Conservation (phyloP, 2,797 vertebrate species). For the Phoxinus dragarum region DNA sequence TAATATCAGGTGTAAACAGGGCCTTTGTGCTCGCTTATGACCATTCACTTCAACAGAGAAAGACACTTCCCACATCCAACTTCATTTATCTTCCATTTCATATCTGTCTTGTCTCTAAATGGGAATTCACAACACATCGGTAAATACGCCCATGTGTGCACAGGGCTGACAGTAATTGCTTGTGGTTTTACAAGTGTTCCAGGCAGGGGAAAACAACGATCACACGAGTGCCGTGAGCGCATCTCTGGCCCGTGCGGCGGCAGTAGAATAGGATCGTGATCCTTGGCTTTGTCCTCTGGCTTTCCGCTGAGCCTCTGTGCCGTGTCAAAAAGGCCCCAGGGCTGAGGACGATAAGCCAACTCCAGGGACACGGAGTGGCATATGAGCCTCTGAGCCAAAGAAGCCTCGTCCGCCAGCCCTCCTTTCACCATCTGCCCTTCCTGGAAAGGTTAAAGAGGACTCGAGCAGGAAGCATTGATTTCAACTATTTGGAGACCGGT, state of each 20-base stretch:
- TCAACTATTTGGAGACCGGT: conserved; percentile 44
- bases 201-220: conserved; percentile 53
- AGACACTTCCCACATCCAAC: conserved; percentile 25
- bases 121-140: conserved; percentile 16
- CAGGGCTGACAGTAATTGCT: conserved; percentile 50
- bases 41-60: background rate
- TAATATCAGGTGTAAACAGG: too few species aligned
- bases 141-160: conserved; percentile 44
- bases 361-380: conserved; percentile 50
- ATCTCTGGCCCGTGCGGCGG: conserved; percentile 39
- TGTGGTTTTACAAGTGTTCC: conserved; percentile 54
- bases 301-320: conserved; percentile 52
- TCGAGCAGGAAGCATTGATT: conserved; percentile 50
- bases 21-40: background rate
- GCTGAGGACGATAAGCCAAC: conserved; percentile 53
- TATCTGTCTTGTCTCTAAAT: conserved; percentile 21
- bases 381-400: conserved; percentile 43
- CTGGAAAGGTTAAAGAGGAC: conserved; percentile 58
- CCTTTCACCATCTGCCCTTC: conserved; percentile 53
- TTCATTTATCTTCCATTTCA: conserved; percentile 26
- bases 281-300: conserved; percentile 59
- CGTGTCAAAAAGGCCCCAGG: conserved; percentile 54
- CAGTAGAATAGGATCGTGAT: conserved; percentile 52
- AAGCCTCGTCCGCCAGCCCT: conserved; percentile 26
- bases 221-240: conserved; percentile 31